A percentile compares a stretch with the other conserved stretches of the same genome.
Conservation (phyloP, 2,113 vertebrate genomes). For the Parotia lawesii region DNA sequence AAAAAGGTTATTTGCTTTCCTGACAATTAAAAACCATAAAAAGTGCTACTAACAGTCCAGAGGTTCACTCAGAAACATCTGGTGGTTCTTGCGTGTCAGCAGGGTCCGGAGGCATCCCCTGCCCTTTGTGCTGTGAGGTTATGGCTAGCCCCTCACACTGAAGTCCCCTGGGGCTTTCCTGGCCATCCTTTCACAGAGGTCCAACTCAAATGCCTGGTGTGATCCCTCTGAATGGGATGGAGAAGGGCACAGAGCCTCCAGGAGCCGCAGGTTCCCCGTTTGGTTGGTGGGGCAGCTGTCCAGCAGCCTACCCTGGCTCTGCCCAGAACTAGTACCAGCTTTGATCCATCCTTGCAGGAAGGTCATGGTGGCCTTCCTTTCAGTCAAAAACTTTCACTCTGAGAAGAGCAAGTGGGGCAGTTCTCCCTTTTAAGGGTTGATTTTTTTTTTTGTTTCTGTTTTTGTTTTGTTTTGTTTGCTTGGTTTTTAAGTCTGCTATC, state of each 20-base stretch:
- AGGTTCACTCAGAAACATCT: background rate
- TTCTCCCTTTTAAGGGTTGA: rapidly evolving
- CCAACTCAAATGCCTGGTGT: background rate
- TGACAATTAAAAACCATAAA: background rate
- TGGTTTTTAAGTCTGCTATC: background rate
- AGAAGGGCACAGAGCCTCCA: background rate
- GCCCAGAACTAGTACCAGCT: background rate
- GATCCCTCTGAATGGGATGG: rapidly evolving
- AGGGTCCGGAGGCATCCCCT: background rate
- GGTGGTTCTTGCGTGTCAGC: background rate
- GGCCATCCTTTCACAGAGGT: rapidly evolving
- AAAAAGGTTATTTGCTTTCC: background rate
- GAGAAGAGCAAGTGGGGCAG: background rate
- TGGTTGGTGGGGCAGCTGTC: background rate
- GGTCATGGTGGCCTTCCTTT: background rate
- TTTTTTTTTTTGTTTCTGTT: no score
- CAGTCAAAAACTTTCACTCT: background rate
- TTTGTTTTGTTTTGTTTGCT: background rate
- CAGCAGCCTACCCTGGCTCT: background rate
- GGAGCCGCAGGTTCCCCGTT: background rate
- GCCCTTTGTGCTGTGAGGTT: background rate
- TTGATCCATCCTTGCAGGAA: background rate
- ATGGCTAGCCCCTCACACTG: rapidly evolving
- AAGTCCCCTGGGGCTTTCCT: background rate
- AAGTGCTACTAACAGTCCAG: background rate